Percentiles rank a stretch among this genome's conserved stretches.
These are phyloP conservation scores for Ceratoteleas bidentatus DNA, from an alignment of 1,140 invertebrate genomes.

Conservation along the genomic window DNA sequence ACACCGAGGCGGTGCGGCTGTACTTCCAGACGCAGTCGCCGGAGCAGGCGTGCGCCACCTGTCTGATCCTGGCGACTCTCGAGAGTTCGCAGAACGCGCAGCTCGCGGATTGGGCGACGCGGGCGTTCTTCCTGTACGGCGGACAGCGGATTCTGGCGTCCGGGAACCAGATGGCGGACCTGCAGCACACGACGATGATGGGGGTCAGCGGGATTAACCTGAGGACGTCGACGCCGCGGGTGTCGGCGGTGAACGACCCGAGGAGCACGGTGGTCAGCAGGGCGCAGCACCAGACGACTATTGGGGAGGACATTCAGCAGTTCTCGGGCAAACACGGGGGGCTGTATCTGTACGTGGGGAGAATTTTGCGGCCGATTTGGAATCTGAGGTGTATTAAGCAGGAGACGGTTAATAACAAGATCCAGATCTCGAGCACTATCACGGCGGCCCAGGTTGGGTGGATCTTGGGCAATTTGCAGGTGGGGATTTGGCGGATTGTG, in stretches of 20 bases:
- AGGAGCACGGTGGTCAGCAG: conserved; percentile 57
- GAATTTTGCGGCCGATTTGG: conserved; percentile 93
- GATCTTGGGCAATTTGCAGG: conserved; percentile 84
- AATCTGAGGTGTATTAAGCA: conserved; percentile 87
- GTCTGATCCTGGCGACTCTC: conserved; percentile 91
- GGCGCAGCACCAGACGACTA: conserved; percentile 63
- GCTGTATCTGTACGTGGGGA: conserved; percentile 93
- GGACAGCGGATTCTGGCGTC: conserved; percentile 83
- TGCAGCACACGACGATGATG: conserved; percentile 28
- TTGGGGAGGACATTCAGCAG: conserved; percentile 80
- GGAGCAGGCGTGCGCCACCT: conserved; percentile 94
- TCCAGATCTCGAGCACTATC: conserved; percentile 82
- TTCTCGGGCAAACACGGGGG: conserved; percentile 96
- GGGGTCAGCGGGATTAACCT: conserved; percentile 65
- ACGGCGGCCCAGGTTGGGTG: conserved; percentile 82
- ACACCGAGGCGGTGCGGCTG: conserved; percentile 90
- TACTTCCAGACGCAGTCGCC: conserved; percentile 92
- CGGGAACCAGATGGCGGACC: conserved; percentile 17
- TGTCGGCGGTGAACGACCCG: conserved; percentile 64
- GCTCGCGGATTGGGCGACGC: conserved; percentile 91
- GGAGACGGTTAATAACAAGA: conserved; percentile 82
- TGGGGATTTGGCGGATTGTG: conserved; percentile 60
- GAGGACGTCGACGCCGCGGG: conserved; percentile 76
- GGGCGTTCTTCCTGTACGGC: conserved; percentile 96
- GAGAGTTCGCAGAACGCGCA: conserved; percentile 86